phyloP scores from a whole-genome alignment of 23 tunicate species.

The Trididemnum clinides region DNA sequence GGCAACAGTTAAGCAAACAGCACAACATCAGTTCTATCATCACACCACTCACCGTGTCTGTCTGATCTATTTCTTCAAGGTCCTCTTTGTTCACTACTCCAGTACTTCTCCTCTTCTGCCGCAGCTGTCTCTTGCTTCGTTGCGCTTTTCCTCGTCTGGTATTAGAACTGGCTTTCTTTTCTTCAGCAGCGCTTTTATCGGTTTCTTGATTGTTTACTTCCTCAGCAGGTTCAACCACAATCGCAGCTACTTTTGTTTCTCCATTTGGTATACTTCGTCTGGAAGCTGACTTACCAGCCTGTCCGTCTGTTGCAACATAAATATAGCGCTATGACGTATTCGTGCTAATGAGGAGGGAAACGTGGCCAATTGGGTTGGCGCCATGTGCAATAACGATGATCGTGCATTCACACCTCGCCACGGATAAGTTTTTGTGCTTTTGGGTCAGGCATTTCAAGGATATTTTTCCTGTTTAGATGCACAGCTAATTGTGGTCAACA shows the following conservation, averaged over 20 bases:
- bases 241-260: background rate
- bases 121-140: constrained; percentile 76
- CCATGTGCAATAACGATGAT: too few relatives aligned
- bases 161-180: constrained; percentile 57
- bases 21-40: background rate
- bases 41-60: background rate
- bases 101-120: constrained; percentile 91
- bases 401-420: too few relatives aligned
- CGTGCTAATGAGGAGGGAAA: too few relatives aligned
- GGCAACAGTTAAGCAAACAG: background rate
- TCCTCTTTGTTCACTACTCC: constrained; percentile 82
- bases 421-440: too few relatives aligned
- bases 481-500: too few relatives aligned
- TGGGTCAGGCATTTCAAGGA: too few relatives aligned
- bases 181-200: background rate
- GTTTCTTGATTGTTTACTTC: background rate
- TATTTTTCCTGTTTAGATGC: too few relatives aligned
- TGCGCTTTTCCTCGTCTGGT: constrained; percentile 74
- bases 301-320: too few relatives aligned
- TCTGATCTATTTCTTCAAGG: constrained; percentile 30
- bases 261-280: constrained; percentile 11
- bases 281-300: background rate
- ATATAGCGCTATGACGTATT: too few relatives aligned
- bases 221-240: background rate
- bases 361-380: too few relatives aligned